phyloP scores from a whole-genome alignment of 2,113 vertebrate genomes.

The Sinocyclocheilus maitianheensis region DNA sequence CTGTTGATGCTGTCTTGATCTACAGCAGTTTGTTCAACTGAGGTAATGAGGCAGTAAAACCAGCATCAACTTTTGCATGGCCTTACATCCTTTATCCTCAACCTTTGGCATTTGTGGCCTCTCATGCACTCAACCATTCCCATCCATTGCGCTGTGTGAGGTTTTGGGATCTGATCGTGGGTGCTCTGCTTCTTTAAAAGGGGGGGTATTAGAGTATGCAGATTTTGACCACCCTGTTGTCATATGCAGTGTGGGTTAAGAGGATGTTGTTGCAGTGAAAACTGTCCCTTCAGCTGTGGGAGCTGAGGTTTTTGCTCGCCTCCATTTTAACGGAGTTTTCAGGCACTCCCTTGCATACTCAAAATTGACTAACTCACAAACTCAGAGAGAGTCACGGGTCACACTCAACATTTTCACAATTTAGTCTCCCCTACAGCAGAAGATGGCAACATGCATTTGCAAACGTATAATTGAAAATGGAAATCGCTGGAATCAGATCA shows the following conservation, averaged over 20 bases:
- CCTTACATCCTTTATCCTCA: background rate
- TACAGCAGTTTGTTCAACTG: slow-evolving; percentile 2
- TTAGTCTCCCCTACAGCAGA: background rate
- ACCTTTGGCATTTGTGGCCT: background rate
- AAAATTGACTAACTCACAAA: background rate
- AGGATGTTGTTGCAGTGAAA: slow-evolving; percentile 6
- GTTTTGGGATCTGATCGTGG: background rate
- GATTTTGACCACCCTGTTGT: background rate
- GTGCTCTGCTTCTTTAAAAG: background rate
- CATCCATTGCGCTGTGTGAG: background rate
- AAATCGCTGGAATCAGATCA: slow-evolving; percentile 1
- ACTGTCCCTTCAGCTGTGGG: background rate
- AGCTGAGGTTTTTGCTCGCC: background rate
- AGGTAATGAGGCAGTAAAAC: slow-evolving; percentile 24
- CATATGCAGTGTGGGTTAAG: background rate
- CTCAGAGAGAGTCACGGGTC: background rate
- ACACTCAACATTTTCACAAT: background rate
- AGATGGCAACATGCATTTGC: background rate
- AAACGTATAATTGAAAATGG: background rate
- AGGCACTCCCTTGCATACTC: background rate
- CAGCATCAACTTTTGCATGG: slow-evolving; percentile 6
- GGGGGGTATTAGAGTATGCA: background rate
- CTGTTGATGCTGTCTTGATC: slow-evolving; percentile 22
- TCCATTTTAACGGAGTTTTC: background rate
- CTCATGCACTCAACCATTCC: background rate